Evolutionary conservation across 1,140 invertebrate species (phyloP).

Genomic region (Magallana gigas): DNA sequence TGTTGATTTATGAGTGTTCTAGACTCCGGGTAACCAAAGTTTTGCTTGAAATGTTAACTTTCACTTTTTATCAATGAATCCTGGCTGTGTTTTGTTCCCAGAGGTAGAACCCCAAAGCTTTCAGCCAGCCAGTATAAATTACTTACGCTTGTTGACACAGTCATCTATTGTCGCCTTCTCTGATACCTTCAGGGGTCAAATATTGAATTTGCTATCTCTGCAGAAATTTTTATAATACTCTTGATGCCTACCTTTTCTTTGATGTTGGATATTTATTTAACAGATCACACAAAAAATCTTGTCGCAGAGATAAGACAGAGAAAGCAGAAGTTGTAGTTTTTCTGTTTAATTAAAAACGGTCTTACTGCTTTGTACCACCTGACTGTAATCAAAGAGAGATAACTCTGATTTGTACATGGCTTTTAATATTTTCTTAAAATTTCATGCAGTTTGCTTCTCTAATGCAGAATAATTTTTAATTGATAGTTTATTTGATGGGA

Average conservation of each 20-base stretch:
- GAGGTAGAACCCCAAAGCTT: not conserved
- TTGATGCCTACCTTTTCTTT: constrained; percentile 25
- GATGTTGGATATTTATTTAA: constrained; percentile 22
- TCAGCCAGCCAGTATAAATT: constrained; percentile 6
- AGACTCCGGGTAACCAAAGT: constrained; percentile 2
- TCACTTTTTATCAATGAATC: constrained; percentile 26
- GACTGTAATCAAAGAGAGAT: not conserved
- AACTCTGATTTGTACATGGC: not conserved
- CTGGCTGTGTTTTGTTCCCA: not conserved
- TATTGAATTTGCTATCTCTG: constrained; percentile 27
- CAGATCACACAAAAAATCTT: not conserved
- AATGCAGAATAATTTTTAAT: not conserved
- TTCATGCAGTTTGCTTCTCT: not conserved
- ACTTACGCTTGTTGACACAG: constrained; percentile 8
- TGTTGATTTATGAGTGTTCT: not conserved
- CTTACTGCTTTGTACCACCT: not conserved
- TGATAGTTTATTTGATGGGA: no score
- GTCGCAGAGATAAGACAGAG: not conserved
- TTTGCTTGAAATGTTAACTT: constrained; percentile 21
- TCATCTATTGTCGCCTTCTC: not conserved
- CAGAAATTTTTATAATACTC: constrained; percentile 33
- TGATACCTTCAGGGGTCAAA: constrained; percentile 18
- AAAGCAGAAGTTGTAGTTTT: not conserved
- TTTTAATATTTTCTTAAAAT: not conserved
- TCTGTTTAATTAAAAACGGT: not conserved